Conservation (phyloP, 2,797 vertebrate genomes). For the Hippocampus kuda region DNA sequence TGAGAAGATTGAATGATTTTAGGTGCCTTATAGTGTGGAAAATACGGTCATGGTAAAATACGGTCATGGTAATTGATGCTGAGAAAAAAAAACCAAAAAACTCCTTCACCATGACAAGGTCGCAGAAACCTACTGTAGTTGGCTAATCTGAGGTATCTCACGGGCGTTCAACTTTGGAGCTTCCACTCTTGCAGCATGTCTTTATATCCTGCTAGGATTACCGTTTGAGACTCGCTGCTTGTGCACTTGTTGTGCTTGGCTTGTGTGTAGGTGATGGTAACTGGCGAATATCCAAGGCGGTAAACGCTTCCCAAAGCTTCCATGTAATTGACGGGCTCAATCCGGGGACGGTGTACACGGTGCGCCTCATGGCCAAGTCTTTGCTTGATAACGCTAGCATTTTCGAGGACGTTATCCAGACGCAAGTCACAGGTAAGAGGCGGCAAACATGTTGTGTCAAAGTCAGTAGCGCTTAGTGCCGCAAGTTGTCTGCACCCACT, state of each 20-base stretch:
- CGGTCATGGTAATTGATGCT: background rate
- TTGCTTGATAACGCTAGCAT: slow-evolving; percentile 85
- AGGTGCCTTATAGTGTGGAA: too few species aligned
- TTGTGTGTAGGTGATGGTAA: slow-evolving; percentile 77
- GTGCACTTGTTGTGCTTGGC: slow-evolving; percentile 56
- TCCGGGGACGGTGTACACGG: slow-evolving; percentile 76
- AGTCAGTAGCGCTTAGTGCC: slow-evolving; percentile 24
- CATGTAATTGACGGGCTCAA: slow-evolving; percentile 79
- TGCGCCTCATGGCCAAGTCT: slow-evolving; percentile 82
- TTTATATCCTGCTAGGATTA: background rate
- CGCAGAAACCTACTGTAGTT: background rate
- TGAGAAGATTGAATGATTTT: too few species aligned
- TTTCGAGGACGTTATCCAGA: slow-evolving; percentile 91
- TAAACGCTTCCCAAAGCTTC: slow-evolving; percentile 80
- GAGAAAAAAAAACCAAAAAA: background rate
- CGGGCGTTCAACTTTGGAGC: background rate
- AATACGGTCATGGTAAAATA: too few species aligned
- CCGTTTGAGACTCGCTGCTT: slow-evolving; percentile 33
- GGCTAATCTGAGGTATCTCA: background rate
- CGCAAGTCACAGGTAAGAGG: slow-evolving; percentile 84
- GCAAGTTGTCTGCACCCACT: background rate
- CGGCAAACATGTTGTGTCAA: slow-evolving; percentile 1
- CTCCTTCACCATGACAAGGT: background rate
- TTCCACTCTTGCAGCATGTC: background rate
- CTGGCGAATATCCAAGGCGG: slow-evolving; percentile 76